phyloP scores from a whole-genome alignment of 1,140 invertebrate genomes.

The Aporrectodea caliginosa region DNA sequence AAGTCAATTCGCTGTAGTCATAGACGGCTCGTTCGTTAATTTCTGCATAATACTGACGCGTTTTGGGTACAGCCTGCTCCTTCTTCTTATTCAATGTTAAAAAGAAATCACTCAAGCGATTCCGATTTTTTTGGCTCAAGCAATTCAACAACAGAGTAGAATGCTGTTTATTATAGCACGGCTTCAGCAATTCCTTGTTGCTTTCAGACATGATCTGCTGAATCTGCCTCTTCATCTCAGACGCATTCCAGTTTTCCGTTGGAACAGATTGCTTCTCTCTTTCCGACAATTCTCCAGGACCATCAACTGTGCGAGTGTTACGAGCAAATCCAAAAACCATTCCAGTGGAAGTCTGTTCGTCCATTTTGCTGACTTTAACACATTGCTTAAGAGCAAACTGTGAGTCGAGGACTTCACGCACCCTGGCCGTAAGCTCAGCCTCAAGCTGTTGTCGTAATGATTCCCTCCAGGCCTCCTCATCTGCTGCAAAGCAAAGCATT shows the following conservation, averaged over 20 bases:
- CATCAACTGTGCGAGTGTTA: background rate
- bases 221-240: background rate
- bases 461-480: background rate
- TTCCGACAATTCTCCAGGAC: background rate
- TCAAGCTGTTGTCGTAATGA: background rate
- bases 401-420: background rate
- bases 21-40: slow-evolving; percentile 9
- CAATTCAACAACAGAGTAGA: background rate
- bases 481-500: background rate
- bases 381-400: background rate
- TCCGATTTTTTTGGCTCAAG: background rate
- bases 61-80: background rate
- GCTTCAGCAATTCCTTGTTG: background rate
- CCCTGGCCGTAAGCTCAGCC: background rate
- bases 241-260: background rate
- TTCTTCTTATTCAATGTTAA: background rate
- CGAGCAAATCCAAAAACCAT: background rate
- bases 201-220: background rate
- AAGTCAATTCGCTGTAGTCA: slow-evolving; percentile 29
- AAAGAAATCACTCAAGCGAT: background rate
- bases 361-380: background rate
- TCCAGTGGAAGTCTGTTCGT: background rate
- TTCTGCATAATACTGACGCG: slow-evolving; percentile 14
- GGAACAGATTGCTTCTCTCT: background rate
- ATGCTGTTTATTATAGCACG: background rate